Base-by-base conservation (phyloP, 92 coral and sea anemone species). In the Porites evermanni region DNA sequence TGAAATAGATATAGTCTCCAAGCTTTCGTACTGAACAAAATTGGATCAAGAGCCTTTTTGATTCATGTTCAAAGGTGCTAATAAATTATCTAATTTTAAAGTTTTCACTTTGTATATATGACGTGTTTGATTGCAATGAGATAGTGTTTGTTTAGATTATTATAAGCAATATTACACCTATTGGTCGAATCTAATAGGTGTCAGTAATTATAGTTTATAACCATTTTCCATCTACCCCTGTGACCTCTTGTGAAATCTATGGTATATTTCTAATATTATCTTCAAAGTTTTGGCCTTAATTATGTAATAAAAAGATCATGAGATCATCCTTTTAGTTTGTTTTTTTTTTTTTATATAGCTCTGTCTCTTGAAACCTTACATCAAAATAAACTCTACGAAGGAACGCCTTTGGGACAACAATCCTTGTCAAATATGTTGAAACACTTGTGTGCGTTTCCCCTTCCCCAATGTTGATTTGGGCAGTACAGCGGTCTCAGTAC, bases 301-400 rank as follows among this genome's bases (percentile, higher is more conserved):
- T 81, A 32, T 81, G 70, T 71, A 81, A 81, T 81, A 70, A 81
- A 79, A 81, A 38, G 86, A 81, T 81, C 70, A 70, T 18, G 68
- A 18, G 23, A 20, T 81, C 58, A 14, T 70, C 11, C 13, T 8
- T 2, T 54, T 56, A 20, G 20, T 38, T 75, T 12, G 2, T 56
- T 8, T 20, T 74, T 23, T 20, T 75, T 54, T 54, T 0, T 21
- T 21, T 21, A n/a, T 2, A 56, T 1, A 12, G 61, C 13, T 14
- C 12, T 56, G 16, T 12, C 6, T 4, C 47, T 38, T 38, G 47
- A 38, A 38, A 4, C 47, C 7, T 38, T 38, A 38, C 47, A 38
- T 38, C 47, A 38, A 3, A 38, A 38, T 38, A 6, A 4, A 38
- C 47, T 38, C 47, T 38, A 4, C 4, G 47, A 38, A 38, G 47